Base-by-base conservation (phyloP, 2,888 invertebrate genomes). In the Macaria notata region DNA sequence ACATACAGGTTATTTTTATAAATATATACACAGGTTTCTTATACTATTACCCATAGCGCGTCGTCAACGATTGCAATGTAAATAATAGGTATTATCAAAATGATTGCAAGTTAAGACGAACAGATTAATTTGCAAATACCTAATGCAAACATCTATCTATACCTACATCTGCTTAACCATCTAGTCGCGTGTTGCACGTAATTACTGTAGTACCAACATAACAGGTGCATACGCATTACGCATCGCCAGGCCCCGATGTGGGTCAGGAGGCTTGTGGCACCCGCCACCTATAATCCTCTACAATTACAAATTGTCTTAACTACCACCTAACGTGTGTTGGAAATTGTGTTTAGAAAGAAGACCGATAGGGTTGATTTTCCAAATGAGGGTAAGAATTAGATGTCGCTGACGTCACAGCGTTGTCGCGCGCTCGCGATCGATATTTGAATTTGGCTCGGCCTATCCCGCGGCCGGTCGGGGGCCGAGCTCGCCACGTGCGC, bases 141-240 rank as follows among this genome's bases (percentile, higher is more conserved):
- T 19, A 19, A 36, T 7, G 33, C 33, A 36, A 36, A 36, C 33
- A 4, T 36, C 7, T 7, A 36, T 36, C 33, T 9, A 41, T 4
- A 4, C 36, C 36, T 36, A 41, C 41, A 41, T 41, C 41, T 41
- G 41, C 41, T 41, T n/a, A 41, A 38, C 38, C 38, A 38, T 7
- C 33, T 8, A n/a, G 41, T 41, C 8, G 41, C n/a, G 9, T 41
- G 41, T 41, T 38, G 19, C 33, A 6, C 4, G 33, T 36, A 36
- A 36, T 36, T 36, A 4, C 33, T 0, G 41, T 41, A 41, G 41
- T 41, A 69, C 58, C 60, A 61, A 69, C 65, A 73, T 69, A 74
- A 69, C 76, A 75, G 74, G 75, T 86, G 87, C 84, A 86, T 83
- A 84, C 82, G 84, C 86, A 83, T 75, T 83, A 87, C 84, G 83